Base-by-base conservation (phyloP, 2,797 vertebrate species). In the Sebastes diaconus region DNA sequence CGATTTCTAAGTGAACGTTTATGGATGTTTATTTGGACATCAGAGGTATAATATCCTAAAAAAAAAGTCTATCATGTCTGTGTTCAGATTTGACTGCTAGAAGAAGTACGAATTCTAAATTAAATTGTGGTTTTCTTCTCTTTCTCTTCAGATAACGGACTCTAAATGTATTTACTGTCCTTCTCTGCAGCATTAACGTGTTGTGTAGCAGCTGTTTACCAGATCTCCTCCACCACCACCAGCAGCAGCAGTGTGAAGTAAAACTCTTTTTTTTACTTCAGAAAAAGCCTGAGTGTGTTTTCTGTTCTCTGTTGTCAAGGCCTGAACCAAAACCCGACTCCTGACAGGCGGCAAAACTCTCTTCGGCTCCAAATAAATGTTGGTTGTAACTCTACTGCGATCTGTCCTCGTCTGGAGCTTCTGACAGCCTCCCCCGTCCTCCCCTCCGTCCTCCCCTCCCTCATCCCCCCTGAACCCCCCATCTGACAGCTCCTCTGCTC, bases 331-430 rank as follows among this genome's bases (percentile, higher is more conserved):
- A 88, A 88, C 68, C 66, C 2, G 70, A 72, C 75, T 82, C 71
- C 29, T 92, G 93, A 93, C 93, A 91, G 78, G 72, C 66, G 11
- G 76, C 70, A 68, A 85, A 90, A 80, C 82, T 83, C 84, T 80
- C 12, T 2, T 78, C 77, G 72, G 68, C 87, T 88, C 86, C 80
- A 54, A 89, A 94, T 92, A 93, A 94, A 93, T 75, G 90, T 74
- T 87, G 84, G 92, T 93, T 91, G 93, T 84, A 94, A 94, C 91
- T 94, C 89, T 93, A 93, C 93, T 94, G 89, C 46, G 77, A 86
- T 85, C 86, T 79, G 83, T 89, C 86, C 90, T 88, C 52, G 87
- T 80, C 89, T 90, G 79, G 70, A 75, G 87, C 87, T 68, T 68
- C 86, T 86, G 88, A 91, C 91, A 90, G 85, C 70, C 64, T 12